Evolutionary conservation across 2,113 vertebrate genomes (phyloP).

Genomic region (zebrafish (Danio rerio)): GRCz12tu NC_133185.1:31359001-31359500

Average conservation of each 20-base stretch:
- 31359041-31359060: conserved; percentile 24
- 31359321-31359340: conserved; percentile 13
- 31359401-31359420: conserved; percentile 17
- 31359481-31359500: conserved; percentile 38
- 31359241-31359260: neutral
- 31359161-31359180: neutral
- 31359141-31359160: neutral
- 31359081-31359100: conserved; percentile 28
- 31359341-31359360: neutral
- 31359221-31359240: conserved; percentile 1
- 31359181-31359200: conserved; percentile 12
- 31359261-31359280: neutral
- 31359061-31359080: neutral
- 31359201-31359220: neutral
- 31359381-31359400: conserved; percentile 37
- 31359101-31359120: conserved; percentile 25
- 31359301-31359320: neutral
- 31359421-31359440: neutral
- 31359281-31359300: conserved; percentile 13
- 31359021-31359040: conserved; percentile 13
- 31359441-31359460: conserved; percentile 32
- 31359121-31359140: conserved; percentile 5
- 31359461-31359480: conserved; percentile 19
- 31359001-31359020: conserved; percentile 32
- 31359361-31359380: conserved; percentile 15